Conservation (phyloP, 2,888 invertebrate species). For the Bunonema sp. region DNA sequence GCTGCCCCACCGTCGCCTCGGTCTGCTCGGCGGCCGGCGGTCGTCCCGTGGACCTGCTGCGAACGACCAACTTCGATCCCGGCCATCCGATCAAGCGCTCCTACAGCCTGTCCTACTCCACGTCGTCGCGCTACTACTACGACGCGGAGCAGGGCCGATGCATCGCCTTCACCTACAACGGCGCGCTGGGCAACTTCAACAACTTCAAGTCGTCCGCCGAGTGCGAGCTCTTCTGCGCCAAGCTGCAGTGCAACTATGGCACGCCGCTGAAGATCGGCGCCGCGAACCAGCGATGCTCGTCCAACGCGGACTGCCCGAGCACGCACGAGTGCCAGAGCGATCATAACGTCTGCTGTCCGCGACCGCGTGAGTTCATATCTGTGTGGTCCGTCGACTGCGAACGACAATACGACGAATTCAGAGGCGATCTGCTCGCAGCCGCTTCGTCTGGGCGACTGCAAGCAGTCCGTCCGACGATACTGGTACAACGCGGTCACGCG, state of each 20-base stretch:
- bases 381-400: background rate
- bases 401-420: slow-evolving; percentile 8
- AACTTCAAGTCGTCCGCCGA: slow-evolving; percentile 39
- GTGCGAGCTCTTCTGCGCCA: slow-evolving; percentile 41
- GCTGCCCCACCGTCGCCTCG: slow-evolving; percentile 36
- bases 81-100: slow-evolving; percentile 32
- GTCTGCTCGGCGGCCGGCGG: slow-evolving; percentile 31
- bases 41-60: slow-evolving; percentile 22
- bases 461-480: slow-evolving; percentile 33
- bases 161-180: slow-evolving; percentile 40
- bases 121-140: slow-evolving; percentile 32
- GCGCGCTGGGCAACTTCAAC: slow-evolving; percentile 42
- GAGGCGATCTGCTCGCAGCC: slow-evolving; percentile 43
- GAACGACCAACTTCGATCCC: slow-evolving; percentile 29
- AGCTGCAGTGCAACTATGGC: slow-evolving; percentile 38
- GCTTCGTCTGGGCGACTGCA: slow-evolving; percentile 42
- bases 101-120: slow-evolving; percentile 28
- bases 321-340: slow-evolving; percentile 41
- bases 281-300: slow-evolving; percentile 28
- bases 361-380: slow-evolving; percentile 24
- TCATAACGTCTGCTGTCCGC: slow-evolving; percentile 41
- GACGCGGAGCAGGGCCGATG: slow-evolving; percentile 40
- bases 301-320: slow-evolving; percentile 37
- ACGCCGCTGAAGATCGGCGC: slow-evolving; percentile 17
- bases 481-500: slow-evolving; percentile 41